Evolutionary conservation across 2,888 invertebrate species (phyloP).

Genomic region (Holacanthella duospinosa): DNA sequence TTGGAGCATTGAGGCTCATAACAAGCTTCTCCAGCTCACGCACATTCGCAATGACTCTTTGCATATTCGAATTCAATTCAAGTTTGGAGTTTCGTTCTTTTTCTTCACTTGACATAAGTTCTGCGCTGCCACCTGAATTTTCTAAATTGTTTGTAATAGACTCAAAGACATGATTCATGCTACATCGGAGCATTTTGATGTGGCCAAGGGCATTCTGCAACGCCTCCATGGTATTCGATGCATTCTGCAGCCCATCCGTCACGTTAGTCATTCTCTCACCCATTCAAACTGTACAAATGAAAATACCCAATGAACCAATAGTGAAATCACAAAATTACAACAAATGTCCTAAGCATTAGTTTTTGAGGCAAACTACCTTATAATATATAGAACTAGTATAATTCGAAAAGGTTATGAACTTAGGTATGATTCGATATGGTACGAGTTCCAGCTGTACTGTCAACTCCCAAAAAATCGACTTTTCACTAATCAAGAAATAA

Average conservation of each 20-base stretch:
- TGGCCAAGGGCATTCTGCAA: slow-evolving; percentile 62
- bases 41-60: slow-evolving; percentile 67
- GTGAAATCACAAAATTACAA: too few species aligned
- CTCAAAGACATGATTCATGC: slow-evolving; percentile 75
- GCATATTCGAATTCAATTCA: slow-evolving; percentile 44
- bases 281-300: too few species aligned
- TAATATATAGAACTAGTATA: too few species aligned
- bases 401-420: too few species aligned
- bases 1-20: slow-evolving; percentile 59
- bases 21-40: slow-evolving; percentile 75
- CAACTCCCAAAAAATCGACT: too few species aligned
- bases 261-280: too few species aligned
- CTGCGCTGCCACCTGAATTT: background rate
- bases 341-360: too few species aligned
- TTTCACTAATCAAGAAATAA: too few species aligned
- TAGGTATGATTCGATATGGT: too few species aligned
- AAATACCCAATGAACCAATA: too few species aligned
- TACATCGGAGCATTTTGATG: slow-evolving; percentile 65
- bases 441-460: too few species aligned
- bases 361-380: too few species aligned
- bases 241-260: background rate
- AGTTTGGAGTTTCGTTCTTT: slow-evolving; percentile 21
- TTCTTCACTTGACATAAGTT: slow-evolving; percentile 12
- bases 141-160: slow-evolving; percentile 49
- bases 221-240: slow-evolving; percentile 47